phyloP scores from a whole-genome alignment of 2,113 vertebrate genomes.

The Passer domesticus region DNA sequence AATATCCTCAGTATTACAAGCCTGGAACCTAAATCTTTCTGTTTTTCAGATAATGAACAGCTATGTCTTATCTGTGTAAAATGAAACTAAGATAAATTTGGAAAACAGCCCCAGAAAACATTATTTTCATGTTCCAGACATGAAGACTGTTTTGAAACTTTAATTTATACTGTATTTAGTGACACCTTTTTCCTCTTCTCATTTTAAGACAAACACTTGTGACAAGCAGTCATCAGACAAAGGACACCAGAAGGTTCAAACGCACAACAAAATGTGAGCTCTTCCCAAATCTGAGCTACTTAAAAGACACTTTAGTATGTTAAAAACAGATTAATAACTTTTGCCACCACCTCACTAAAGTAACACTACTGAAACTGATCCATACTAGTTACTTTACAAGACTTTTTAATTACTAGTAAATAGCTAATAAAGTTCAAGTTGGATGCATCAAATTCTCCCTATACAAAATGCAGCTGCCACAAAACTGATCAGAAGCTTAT shows the following conservation, averaged over 20 bases:
- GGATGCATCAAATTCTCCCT: not conserved
- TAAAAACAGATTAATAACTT: not conserved
- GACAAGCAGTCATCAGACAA: not conserved
- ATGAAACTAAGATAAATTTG: not conserved
- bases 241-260: not conserved
- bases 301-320: not conserved
- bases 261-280: not conserved
- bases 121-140: not conserved
- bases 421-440: not conserved
- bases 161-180: not conserved
- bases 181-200: not conserved
- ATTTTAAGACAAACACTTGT: not conserved
- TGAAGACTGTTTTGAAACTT: not conserved
- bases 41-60: not conserved
- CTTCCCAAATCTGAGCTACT: not conserved
- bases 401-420: not conserved
- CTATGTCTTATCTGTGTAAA: not conserved
- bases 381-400: not conserved
- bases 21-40: not conserved
- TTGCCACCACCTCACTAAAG: not conserved
- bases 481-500: not conserved
- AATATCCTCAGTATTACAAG: not conserved
- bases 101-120: not conserved
- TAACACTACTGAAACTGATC: not conserved
- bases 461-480: not conserved